Base-by-base conservation (phyloP, 2,888 invertebrate genomes). In the Drosophila mayaguana region DNA sequence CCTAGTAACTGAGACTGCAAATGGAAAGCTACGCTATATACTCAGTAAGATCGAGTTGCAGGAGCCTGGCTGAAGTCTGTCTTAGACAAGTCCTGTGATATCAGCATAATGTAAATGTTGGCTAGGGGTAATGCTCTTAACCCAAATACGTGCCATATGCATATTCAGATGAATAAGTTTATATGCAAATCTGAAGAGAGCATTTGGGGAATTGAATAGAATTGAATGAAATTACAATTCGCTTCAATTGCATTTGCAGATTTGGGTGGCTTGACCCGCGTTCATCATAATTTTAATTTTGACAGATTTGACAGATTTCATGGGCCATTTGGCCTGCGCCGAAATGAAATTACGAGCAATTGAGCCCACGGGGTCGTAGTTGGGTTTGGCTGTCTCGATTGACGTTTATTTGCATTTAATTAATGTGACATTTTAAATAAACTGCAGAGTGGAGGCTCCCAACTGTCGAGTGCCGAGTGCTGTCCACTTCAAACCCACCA, bases 391-490 rank as follows among this genome's bases (percentile, higher is more conserved):
- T 25, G 38, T 25, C 55, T 43, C 76, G 64, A 79, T 83, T 83
- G 79, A 75, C 78, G 75, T 73, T 88, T 88, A 80, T 85, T 82
- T 85, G 83, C 83, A 83, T 88, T 85, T 88, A 85, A 85, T 88
- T 88, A 85, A 78, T 88, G 78, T 83, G 88, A 75, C 88, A 85
- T 88, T 79, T 82, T 69, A 85, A 82, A 85, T 85, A 71, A 85
- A 85, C 85, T 80, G 73, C 76, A 71, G 56, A 32, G 28, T 12
- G n/a, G n/a, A 25, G 14, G 1, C 25, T 4, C 9, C 14, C 4
- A 11, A 11, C 2, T 80, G 75, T 75, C 65, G 59, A 34, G 36
- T 7, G 18, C 6, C 6, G 16, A 3, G 48, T 12, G 40, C 22
- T 4, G 25, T 11, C 11, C 11, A n/a, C 25, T 50, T 32, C 32